Evolutionary conservation across 2,888 invertebrate species (phyloP).

Genomic region (Andricus quercusramuli): DNA sequence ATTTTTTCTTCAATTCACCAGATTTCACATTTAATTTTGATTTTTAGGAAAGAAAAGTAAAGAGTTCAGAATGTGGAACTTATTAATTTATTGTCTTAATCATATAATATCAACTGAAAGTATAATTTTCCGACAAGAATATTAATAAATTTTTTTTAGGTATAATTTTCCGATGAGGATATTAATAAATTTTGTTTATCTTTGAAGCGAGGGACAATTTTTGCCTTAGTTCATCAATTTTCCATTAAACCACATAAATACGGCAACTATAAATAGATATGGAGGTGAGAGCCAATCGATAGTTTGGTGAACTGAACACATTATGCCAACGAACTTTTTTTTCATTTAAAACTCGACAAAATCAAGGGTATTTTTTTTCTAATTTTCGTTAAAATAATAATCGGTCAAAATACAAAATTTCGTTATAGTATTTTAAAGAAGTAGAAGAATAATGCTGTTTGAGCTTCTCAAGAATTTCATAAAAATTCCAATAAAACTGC

Average conservation of each 20-base stretch:
- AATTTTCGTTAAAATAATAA: too few relatives aligned
- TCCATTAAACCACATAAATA: constrained; percentile 38
- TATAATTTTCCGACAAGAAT: background rate
- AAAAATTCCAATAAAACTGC: too few relatives aligned
- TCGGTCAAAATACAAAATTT: too few relatives aligned
- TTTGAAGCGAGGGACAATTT: constrained; percentile 16
- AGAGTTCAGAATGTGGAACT: background rate
- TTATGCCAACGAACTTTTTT: constrained; percentile 38
- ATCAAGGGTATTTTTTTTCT: background rate
- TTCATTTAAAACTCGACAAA: background rate
- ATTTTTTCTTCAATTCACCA: too few relatives aligned
- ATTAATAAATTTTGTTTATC: constrained; percentile 23
- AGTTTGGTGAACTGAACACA: constrained; percentile 39
- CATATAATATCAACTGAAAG: background rate
- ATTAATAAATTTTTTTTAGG: constrained; percentile 16
- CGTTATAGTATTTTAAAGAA: too few relatives aligned
- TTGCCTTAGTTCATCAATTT: constrained; percentile 30
- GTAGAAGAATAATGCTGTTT: too few relatives aligned
- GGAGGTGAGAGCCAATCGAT: constrained; percentile 32
- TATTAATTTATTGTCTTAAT: background rate
- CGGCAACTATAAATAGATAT: constrained; percentile 37
- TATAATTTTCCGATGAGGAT: background rate
- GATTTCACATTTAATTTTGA: constrained; percentile 31
- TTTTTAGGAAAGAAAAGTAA: too few relatives aligned
- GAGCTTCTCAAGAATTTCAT: too few relatives aligned